Percentiles rank a stretch among this genome's conserved stretches.
Evolutionary conservation across 2,888 invertebrate species (phyloP).

Genomic region (Cataglyphis altisquamis): DNA sequence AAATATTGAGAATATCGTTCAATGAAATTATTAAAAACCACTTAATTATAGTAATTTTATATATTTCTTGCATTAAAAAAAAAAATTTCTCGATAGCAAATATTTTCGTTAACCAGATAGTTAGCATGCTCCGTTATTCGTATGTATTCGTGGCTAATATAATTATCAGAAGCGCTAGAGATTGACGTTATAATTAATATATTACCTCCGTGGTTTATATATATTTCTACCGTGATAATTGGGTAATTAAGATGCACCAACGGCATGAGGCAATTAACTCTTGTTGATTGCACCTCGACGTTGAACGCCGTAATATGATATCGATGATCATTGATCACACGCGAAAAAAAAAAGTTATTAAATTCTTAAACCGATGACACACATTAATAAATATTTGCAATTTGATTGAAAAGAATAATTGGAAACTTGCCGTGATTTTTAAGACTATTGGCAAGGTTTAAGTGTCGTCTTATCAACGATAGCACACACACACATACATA

Average conservation of each 20-base stretch:
- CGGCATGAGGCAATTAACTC: conserved; percentile 42
- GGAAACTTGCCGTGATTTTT: no score
- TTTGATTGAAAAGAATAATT: not conserved
- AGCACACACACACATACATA: no score
- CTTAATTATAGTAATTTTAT: not conserved
- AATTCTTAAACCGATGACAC: not conserved
- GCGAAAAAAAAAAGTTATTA: not conserved
- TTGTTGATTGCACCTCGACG: conserved; percentile 30
- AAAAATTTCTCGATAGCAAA: not conserved
- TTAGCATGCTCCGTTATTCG: not conserved
- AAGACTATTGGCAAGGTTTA: not conserved
- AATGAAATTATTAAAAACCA: not conserved
- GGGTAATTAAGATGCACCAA: conserved; percentile 39
- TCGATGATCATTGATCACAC: not conserved
- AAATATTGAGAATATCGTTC: not conserved
- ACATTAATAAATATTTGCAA: not conserved
- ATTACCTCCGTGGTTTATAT: conserved; percentile 28
- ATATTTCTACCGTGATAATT: conserved; percentile 29
- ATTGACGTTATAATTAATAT: conserved; percentile 39
- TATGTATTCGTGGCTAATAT: conserved; percentile 21
- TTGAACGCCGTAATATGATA: conserved; percentile 16
- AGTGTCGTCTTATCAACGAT: not conserved
- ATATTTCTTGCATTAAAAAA: not conserved
- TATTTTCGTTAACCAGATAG: conserved; percentile 13
- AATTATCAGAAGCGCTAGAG: conserved; percentile 13